Base-by-base conservation (phyloP, 2,888 invertebrate species). In the Opisthograptis luteolata region DNA sequence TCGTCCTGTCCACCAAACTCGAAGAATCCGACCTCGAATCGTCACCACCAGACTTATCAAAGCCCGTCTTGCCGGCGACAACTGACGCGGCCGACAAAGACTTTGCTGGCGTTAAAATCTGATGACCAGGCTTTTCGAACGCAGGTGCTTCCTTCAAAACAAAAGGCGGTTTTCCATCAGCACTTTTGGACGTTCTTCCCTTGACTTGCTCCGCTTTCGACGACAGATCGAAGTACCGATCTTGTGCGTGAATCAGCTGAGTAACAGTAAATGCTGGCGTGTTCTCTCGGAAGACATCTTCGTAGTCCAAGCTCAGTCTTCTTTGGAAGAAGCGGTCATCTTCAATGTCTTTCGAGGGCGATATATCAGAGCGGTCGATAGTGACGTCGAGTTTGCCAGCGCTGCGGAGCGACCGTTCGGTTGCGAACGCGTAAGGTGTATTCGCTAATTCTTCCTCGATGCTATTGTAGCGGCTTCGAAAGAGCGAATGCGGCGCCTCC, bases 381-480 rank as follows among this genome's bases (percentile, higher is more conserved):
- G 85, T 86, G 0, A 88, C 85, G 40, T 88, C 87, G 34, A 88
- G 53, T 8, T 79, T 62, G 60, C 62, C 74, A 8, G 70, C 66
- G 51, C 66, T 73, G 65, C 77, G 70, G 0, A 78, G 60, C 10
- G 83, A 70, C 24, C 85, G 81, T 1, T 84, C 81, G 0, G 83
- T 79, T 0, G 86, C 82, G 76, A 91, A 91, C 46, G 91, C 91
- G 69, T 91, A 91, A 13, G 91, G 91, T 39, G 91, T 91, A 57
- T 91, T 91, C 0, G 91, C 90, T 0, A 91, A 66, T 19, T 91
- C 91, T 48, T 90, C 87, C 55, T 91, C 91, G 0, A 91, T 80
- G 51, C 90, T 91, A 60, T 91, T 91, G 83, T 90, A 89, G 2
- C 91, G 79, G 53, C 87, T 89, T 4, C 91, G 73, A 70, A 91